Conservation (phyloP, 2,797 vertebrate species). For the Enteromius thamalakanensis region DNA sequence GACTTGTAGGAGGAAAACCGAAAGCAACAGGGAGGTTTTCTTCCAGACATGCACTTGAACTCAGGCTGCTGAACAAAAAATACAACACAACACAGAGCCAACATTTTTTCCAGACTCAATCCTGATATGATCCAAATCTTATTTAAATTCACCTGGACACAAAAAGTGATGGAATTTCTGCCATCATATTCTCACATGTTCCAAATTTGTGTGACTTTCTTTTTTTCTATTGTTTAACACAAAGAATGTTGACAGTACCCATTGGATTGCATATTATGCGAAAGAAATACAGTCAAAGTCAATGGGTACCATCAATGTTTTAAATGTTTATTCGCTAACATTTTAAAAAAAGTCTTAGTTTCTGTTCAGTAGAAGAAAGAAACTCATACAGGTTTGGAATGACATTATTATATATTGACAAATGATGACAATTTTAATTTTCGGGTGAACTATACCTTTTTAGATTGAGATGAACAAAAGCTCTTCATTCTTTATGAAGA, state of each 20-base stretch:
- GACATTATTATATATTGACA: not conserved
- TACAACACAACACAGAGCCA: conserved; percentile 45
- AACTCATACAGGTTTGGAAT: not conserved
- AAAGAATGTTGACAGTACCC: not conserved
- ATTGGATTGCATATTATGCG: not conserved
- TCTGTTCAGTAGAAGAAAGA: not conserved
- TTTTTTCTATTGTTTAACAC: not conserved
- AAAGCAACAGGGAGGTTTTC: conserved; percentile 50
- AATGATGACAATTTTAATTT: not conserved
- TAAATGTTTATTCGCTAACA: not conserved
- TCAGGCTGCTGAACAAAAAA: conserved; percentile 25
- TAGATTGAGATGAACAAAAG: conserved; percentile 34
- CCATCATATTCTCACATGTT: not conserved
- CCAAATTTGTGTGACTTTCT: not conserved
- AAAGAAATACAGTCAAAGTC: not conserved
- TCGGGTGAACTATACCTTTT: not conserved
- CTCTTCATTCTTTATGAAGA: conserved; percentile 23
- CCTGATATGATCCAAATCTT: not conserved
- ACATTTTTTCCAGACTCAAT: conserved; percentile 38
- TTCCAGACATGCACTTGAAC: conserved; percentile 3
- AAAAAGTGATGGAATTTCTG: not conserved
- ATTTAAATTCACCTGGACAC: not conserved
- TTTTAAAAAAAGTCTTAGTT: not conserved
- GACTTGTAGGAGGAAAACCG: conserved; percentile 57
- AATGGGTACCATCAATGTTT: not conserved